A percentile compares a stretch with the other conserved stretches of the same genome.
Conservation (phyloP, 2,113 vertebrate species). For the Dipodomys ordii region DNA sequence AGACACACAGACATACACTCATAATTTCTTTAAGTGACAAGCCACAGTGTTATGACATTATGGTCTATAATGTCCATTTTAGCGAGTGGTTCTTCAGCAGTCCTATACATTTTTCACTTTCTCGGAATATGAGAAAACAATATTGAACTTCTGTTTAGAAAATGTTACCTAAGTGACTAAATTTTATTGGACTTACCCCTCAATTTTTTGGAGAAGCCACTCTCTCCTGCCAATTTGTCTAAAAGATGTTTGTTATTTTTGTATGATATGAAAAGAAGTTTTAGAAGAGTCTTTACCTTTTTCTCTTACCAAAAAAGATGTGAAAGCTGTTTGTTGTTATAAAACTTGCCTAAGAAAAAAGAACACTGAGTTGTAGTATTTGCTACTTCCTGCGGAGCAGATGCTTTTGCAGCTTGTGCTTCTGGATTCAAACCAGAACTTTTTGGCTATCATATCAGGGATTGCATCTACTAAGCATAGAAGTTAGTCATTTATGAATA, state of each 20-base stretch:
- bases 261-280: not conserved
- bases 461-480: not conserved
- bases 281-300: not conserved
- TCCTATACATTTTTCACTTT: not conserved
- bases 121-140: not conserved
- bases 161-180: not conserved
- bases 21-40: no score
- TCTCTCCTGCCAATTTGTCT: not conserved
- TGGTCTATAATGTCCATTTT: not conserved
- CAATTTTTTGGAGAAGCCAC: not conserved
- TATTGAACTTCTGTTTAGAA: not conserved
- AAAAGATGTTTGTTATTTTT: not conserved
- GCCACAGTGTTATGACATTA: not conserved
- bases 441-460: not conserved
- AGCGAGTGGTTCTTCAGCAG: not conserved
- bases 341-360: slow-evolving; percentile 21
- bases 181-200: not conserved
- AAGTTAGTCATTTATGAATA: not conserved
- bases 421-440: slow-evolving; percentile 26
- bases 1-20: no score
- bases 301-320: not conserved
- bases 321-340: slow-evolving; percentile 48
- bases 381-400: not conserved
- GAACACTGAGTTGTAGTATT: slow-evolving; percentile 21
- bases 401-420: slow-evolving; percentile 4